Base-by-base conservation (phyloP, 2,113 vertebrate species). In the Oreocharis arfaki region DNA sequence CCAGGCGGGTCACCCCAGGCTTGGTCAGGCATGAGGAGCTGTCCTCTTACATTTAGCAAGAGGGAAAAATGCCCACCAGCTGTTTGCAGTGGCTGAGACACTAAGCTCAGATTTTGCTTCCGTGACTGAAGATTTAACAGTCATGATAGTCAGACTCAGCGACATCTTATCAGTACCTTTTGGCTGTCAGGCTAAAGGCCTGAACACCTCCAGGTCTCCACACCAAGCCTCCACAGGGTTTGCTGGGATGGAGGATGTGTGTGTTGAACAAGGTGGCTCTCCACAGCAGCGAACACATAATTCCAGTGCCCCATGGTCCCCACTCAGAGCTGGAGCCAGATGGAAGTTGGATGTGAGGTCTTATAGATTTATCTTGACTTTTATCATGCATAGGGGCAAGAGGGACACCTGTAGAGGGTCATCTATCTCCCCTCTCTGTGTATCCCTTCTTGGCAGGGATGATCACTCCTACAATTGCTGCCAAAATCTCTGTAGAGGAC, bases 191-290 rank as follows among this genome's bases (percentile, higher is more conserved):
- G 39, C 20, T n/a, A 55, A 63, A 83, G 57, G 20, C 37, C 46
- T 1, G 6, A 64, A 9, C 59, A 49, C 28, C 1, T 3, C 10
- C n/a, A 60, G 41, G 46, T 32, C 63, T 83, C 41, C 16, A 16
- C 13, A 1, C 11, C 22, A 28, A 22, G 22, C 26, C 61, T 79
- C 30, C 17, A 10, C 17, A 41, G 59, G 59, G 32, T 17, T 86
- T 7, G 2, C 7, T 0, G 6, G 42, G n/a, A n/a, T 24, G 73
- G 32, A 50, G 46, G 28, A 57, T 2, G 1, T 0, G 0, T 32
- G 39, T 4, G 1, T 22, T 39, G 9, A 47, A 35, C 3, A 6
- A 41, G 39, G 32, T 44, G n/a, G 13, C 16, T 81, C 39, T 84
- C 39, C 39, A 23, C 30, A 76, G 35, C 64, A 92, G 42, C 37